Evolutionary conservation across 1,140 invertebrate genomes (phyloP).

Genomic region (Halyomorpha halys): DNA sequence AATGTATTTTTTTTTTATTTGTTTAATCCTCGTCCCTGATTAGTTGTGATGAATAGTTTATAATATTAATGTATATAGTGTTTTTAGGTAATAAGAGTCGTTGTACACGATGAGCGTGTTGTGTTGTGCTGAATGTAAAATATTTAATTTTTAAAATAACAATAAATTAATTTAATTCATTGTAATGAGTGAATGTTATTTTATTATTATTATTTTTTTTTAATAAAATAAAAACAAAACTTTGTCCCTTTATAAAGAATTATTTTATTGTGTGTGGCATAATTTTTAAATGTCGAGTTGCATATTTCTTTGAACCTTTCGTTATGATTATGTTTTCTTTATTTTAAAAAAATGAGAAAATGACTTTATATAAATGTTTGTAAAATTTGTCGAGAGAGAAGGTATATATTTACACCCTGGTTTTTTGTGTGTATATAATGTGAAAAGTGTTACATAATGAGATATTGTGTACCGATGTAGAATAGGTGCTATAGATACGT

Average conservation of each 20-base stretch:
- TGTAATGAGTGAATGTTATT: not conserved
- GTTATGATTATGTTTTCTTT: not conserved
- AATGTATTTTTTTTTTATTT: no score
- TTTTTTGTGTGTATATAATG: conserved; percentile 5
- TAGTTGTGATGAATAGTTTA: conserved; percentile 9
- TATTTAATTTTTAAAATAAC: not conserved
- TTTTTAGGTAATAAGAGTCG: no score
- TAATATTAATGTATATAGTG: not conserved
- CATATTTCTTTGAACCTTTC: not conserved
- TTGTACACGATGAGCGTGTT: no score
- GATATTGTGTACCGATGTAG: conserved; percentile 1
- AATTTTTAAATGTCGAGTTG: no score
- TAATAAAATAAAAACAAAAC: not conserved
- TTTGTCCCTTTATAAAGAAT: not conserved
- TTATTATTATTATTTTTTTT: not conserved
- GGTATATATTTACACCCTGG: not conserved
- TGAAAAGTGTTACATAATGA: not conserved
- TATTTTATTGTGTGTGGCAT: no score
- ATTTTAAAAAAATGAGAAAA: not conserved
- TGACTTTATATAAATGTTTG: not conserved
- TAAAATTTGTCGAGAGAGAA: not conserved
- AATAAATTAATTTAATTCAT: not conserved
- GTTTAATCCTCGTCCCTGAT: not conserved
- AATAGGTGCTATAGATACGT: conserved; percentile 18
- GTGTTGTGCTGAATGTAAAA: not conserved